Base-by-base conservation (phyloP, 2,797 vertebrate species). In the Acanthis flammea region DNA sequence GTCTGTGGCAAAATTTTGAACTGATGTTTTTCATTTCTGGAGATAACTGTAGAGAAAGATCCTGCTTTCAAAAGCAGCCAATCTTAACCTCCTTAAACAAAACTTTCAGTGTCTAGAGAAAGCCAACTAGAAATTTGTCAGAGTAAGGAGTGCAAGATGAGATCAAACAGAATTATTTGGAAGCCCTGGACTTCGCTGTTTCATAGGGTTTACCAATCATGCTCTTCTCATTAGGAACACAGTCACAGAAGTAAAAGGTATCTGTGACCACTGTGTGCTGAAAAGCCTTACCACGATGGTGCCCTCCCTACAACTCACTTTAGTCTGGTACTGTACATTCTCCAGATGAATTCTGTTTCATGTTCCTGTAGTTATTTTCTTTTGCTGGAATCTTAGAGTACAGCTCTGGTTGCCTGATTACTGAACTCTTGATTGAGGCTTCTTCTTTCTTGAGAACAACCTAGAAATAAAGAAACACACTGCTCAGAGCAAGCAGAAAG, bases 381-480 rank as follows among this genome's bases (percentile, higher is more conserved):
- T 97, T 96, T 95, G 92, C 93, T 97, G 97, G 94, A 97, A 97
- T 97, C 91, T 72, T 86, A 89, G 96, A 97, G 95, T 93, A 95
- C 88, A 88, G 90, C 86, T 98, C 94, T 95, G 84, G 92, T 95
- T 95, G 90, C 82, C 73, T 97, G 95, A 97, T 94, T 96, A 93
- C 81, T 88, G 83, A 93, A 94, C 94, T 96, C 94, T 97, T 87
- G 96, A 96, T 94, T 67, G 85, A 96, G 87, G 93, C 76, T 94
- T 95, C 95, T 94, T 97, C 95, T 96, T 94, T 60, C 96, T 97
- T 19, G 95, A 96, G 72, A 97, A 95, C 83, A 97, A 95, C 95
- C 94, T 96, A 48, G 62, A 96, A 97, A 96, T 88, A 90, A 92
- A 91, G 87, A 96, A 94, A 92, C 24, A 70, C 9, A 94, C 75